Percentiles rank a stretch among this genome's conserved stretches.
These are phyloP conservation scores for Eutrigla gurnardus DNA, from an alignment of 2,797 vertebrate species.

Conservation along the genomic window DNA sequence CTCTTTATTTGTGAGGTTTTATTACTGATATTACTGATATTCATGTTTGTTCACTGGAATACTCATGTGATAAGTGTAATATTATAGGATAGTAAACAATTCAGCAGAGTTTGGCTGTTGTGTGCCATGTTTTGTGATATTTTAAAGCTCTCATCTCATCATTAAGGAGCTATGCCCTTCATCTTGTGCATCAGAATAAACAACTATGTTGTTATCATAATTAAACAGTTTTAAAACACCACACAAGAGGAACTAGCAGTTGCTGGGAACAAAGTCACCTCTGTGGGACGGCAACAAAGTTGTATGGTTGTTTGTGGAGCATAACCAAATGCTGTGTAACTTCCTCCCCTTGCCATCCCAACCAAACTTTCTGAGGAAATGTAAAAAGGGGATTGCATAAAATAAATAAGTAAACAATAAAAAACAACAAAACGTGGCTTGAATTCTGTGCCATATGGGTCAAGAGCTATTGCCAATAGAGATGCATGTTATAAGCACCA, in stretches of 20 bases:
- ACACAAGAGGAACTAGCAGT: constrained; percentile 1
- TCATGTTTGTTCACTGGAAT: too few species aligned
- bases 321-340: not conserved
- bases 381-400: not conserved
- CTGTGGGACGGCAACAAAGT: not conserved
- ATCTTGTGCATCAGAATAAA: not conserved
- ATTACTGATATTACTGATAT: too few species aligned
- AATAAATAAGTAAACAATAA: not conserved
- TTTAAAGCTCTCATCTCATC: not conserved
- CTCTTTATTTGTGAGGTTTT: not conserved
- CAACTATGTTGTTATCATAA: not conserved
- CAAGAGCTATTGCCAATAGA: not conserved
- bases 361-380: not conserved
- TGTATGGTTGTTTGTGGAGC: not conserved
- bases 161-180: not conserved
- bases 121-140: too few species aligned
- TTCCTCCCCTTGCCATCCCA: not conserved
- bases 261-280: constrained; percentile 8
- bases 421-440: not conserved
- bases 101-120: too few species aligned
- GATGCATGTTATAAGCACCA: constrained; percentile 12
- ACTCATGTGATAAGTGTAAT: too few species aligned
- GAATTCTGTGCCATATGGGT: constrained; percentile 14
- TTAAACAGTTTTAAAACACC: not conserved
- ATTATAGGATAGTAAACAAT: too few species aligned